Conservation (phyloP, 1,140 invertebrate genomes). For the Colletes gigas region DNA sequence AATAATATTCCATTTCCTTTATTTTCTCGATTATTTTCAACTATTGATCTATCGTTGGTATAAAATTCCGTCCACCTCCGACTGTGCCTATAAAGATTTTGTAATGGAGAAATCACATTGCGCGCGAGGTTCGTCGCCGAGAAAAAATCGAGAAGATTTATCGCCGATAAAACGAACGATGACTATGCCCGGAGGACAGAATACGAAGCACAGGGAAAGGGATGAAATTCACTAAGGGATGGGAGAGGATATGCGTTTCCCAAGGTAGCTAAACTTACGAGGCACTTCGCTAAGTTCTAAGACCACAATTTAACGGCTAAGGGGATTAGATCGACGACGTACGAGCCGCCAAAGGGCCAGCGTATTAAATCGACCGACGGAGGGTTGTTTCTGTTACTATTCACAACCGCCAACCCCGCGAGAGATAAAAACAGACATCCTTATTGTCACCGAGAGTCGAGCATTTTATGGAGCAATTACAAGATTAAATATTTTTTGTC, state of each 20-base stretch:
- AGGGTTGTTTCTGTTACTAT: conserved; percentile 10
- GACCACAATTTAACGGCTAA: conserved; percentile 56
- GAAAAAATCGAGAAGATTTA: conserved; percentile 53
- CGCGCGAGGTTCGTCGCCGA: neutral
- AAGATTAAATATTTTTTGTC: too few relatives aligned
- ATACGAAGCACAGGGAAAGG: conserved; percentile 11
- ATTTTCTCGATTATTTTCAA: too few relatives aligned
- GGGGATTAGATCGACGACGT: conserved; percentile 55
- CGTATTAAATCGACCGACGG: conserved; percentile 40
- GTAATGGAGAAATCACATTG: conserved; percentile 39
- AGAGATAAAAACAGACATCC: too few relatives aligned
- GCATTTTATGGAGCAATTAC: too few relatives aligned
- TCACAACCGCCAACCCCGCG: too few relatives aligned
- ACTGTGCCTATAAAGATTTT: neutral
- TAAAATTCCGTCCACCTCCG: too few relatives aligned
- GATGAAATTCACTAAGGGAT: conserved; percentile 51
- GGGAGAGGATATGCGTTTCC: conserved; percentile 42
- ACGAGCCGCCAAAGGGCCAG: conserved; percentile 18
- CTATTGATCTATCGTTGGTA: too few relatives aligned
- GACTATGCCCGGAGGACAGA: conserved; percentile 24
- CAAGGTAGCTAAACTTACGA: conserved; percentile 49
- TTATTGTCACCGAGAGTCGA: too few relatives aligned
- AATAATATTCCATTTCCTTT: too few relatives aligned
- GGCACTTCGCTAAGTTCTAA: conserved; percentile 50
- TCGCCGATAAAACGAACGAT: conserved; percentile 52